Percentiles rank a stretch among this genome's conserved stretches.
phyloP scores from a whole-genome alignment of 2,888 invertebrate species.

The Cataglyphis cursor region DNA sequence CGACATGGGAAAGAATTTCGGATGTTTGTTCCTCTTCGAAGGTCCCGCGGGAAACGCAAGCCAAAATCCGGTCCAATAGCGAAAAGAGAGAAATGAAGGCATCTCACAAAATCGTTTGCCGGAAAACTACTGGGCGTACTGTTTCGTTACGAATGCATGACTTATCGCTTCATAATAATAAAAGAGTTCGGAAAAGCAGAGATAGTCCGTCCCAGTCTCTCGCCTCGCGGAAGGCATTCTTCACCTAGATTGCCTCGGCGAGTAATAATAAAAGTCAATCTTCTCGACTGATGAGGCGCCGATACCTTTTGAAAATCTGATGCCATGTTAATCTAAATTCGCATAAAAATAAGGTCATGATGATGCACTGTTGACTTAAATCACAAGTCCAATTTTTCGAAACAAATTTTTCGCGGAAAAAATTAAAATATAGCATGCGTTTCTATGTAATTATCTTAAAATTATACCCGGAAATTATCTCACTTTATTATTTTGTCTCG shows the following conservation, averaged over 20 bases:
- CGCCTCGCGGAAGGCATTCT: conserved; percentile 11
- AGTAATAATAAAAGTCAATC: conserved; percentile 29
- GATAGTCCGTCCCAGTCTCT: conserved; percentile 3
- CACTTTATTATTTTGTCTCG: conserved; percentile 4
- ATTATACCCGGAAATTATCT: conserved; percentile 3
- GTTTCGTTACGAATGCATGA: conserved; percentile 66
- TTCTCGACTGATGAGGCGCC: conserved; percentile 2
- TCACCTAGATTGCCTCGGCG: conserved; percentile 23
- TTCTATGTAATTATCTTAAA: conserved; percentile 37
- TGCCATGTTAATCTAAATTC: conserved; percentile 23
- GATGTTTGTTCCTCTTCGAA: conserved; percentile 21
- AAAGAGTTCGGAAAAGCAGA: conserved; percentile 44
- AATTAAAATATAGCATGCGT: conserved; percentile 33
- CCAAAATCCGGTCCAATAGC: neutral
- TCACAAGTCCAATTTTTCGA: conserved; percentile 5
- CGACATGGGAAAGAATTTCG: conserved; percentile 1
- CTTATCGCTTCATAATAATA: conserved; percentile 47
- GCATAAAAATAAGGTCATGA: conserved; percentile 4
- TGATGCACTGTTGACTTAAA: conserved; percentile 14
- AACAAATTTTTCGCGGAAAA: neutral
- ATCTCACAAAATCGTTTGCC: conserved; percentile 14
- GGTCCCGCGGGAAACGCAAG: conserved; percentile 34
- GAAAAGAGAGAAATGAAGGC: conserved; percentile 5
- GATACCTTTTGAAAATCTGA: conserved; percentile 12
- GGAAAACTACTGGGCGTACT: conserved; percentile 44